A percentile compares a stretch with the other conserved stretches of the same genome.
phyloP scores from a whole-genome alignment of 2,113 vertebrate genomes.

The Chionomys nivalis region DNA sequence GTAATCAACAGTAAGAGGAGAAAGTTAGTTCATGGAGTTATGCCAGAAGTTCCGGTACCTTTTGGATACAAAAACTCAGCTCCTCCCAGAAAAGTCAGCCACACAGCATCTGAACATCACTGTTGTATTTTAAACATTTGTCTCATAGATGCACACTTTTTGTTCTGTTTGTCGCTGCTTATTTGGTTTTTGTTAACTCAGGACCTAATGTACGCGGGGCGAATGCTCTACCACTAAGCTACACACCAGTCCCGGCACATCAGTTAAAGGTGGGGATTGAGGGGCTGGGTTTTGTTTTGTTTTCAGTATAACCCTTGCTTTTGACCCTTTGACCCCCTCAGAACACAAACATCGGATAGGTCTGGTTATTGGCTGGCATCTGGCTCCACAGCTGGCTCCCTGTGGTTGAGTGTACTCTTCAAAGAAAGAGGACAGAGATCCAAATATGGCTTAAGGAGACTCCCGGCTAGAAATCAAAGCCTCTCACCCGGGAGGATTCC shows the following conservation, averaged over 20 bases:
- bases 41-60: constrained; percentile 50
- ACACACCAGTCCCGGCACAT: not conserved
- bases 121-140: not conserved
- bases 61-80: not conserved
- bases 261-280: not conserved
- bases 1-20: constrained; percentile 69
- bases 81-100: constrained; percentile 33
- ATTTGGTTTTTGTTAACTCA: not conserved
- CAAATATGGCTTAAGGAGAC: constrained; percentile 1
- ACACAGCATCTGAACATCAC: constrained; percentile 24
- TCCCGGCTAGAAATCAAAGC: constrained; percentile 49
- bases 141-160: not conserved
- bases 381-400: not conserved
- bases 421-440: constrained; percentile 9
- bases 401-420: not conserved
- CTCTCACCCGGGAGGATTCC: constrained; percentile 7
- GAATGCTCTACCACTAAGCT: not conserved
- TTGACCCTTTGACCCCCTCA: constrained; percentile 54
- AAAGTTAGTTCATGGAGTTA: not conserved
- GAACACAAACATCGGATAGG: constrained; percentile 27
- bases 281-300: not conserved
- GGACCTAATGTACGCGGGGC: not conserved
- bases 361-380: not conserved
- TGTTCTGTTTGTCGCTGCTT: not conserved
- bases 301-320: constrained; percentile 37